Evolutionary conservation across 2,888 invertebrate species (phyloP).

Genomic region (Serripes groenlandicus): DNA sequence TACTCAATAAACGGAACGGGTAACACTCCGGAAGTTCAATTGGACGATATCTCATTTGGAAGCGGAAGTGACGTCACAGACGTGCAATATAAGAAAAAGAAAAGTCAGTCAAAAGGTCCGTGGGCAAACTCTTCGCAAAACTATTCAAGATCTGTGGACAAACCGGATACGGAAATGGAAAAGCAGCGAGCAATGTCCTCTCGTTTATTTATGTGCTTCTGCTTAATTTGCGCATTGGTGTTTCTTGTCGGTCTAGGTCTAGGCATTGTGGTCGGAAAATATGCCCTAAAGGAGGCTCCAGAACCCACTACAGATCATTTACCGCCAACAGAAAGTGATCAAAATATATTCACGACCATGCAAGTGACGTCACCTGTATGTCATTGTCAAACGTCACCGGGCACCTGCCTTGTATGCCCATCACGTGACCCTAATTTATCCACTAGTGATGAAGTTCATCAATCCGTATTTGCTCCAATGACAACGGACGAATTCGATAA

Average conservation of each 20-base stretch:
- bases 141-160: conserved; percentile 9
- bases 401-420: conserved; percentile 5
- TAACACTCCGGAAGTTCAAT: background rate
- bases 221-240: conserved; percentile 8
- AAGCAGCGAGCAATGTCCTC: background rate
- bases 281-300: conserved; percentile 18
- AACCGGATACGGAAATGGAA: background rate
- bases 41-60: background rate
- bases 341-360: background rate
- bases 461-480: conserved; percentile 58
- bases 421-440: conserved; percentile 32
- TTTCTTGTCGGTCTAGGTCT: conserved; percentile 48
- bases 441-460: background rate
- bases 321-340: background rate
- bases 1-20: background rate
- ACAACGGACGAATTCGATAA: conserved; percentile 54
- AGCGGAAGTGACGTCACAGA: conserved; percentile 2
- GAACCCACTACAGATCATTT: background rate
- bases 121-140: conserved; percentile 18
- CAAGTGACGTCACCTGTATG: background rate
- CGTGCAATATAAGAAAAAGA: background rate
- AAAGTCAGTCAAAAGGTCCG: conserved; percentile 10
- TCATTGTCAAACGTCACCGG: background rate
- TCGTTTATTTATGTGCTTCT: background rate
- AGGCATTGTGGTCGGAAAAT: conserved; percentile 55